Percentiles rank a stretch among this genome's conserved stretches.
phyloP scores from a whole-genome alignment of 1,140 invertebrate genomes.

The Drosophila sp. region DNA sequence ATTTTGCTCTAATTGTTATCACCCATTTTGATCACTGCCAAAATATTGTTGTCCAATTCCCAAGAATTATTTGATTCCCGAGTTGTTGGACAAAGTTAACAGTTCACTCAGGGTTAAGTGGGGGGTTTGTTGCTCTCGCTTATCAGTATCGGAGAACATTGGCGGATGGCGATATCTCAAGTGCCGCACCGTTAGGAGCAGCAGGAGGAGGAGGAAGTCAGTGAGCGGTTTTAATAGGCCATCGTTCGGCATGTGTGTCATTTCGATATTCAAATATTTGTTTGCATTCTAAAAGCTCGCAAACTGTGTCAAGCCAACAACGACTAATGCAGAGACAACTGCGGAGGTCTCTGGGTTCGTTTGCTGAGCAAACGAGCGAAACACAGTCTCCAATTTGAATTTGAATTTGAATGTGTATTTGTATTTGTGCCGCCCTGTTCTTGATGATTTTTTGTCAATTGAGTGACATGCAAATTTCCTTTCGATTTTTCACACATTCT shows the following conservation, averaged over 20 bases:
- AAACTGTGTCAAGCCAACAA: constrained; percentile 63
- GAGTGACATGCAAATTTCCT: constrained; percentile 79
- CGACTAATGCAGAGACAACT: constrained; percentile 39
- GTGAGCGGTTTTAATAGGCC: constrained; percentile 43
- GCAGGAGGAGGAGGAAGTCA: constrained; percentile 45
- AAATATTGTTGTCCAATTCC: constrained; percentile 52
- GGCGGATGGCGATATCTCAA: constrained; percentile 46
- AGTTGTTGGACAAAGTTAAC: constrained; percentile 34
- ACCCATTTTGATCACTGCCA: constrained; percentile 51
- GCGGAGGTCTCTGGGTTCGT: constrained; percentile 32
- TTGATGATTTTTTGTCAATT: constrained; percentile 29
- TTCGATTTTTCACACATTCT: constrained; percentile 77
- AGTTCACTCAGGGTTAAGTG: constrained; percentile 30
- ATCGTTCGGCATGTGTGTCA: constrained; percentile 58
- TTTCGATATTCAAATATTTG: constrained; percentile 69
- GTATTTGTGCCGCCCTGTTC: constrained; percentile 49
- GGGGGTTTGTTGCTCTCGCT: constrained; percentile 65
- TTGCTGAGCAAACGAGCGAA: constrained; percentile 50
- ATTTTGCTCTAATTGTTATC: constrained; percentile 71
- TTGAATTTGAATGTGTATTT: background rate
- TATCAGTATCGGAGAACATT: constrained; percentile 37
- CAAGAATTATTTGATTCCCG: constrained; percentile 43
- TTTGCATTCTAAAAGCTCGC: constrained; percentile 55
- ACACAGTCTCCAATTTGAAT: constrained; percentile 36
- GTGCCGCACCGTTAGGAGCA: constrained; percentile 36